These are phyloP conservation scores for Drosophila paranaensis DNA, from an alignment of 2,888 invertebrate genomes.

Conservation along the genomic window DNA sequence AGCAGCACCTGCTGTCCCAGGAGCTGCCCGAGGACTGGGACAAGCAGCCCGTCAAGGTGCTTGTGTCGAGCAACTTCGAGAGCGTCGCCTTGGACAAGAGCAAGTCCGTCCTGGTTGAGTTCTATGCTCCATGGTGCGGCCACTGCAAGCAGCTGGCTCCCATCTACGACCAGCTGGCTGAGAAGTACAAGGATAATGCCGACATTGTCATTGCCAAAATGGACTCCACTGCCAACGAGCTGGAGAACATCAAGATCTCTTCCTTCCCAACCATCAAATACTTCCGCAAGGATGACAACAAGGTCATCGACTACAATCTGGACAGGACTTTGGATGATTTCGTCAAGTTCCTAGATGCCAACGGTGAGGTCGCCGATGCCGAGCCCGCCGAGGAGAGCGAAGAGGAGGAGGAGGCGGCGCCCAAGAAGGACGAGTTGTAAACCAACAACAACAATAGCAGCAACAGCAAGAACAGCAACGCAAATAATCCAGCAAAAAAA, in stretches of 20 bases:
- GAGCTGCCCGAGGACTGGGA: slow-evolving; percentile 99
- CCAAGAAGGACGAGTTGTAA: slow-evolving; percentile 85
- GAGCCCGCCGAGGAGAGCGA: slow-evolving; percentile 77
- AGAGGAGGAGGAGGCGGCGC: slow-evolving; percentile 81
- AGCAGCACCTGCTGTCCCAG: slow-evolving; percentile 97
- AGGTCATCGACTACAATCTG: slow-evolving; percentile 95
- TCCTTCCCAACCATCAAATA: slow-evolving; percentile 98
- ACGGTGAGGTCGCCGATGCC: slow-evolving; percentile 91
- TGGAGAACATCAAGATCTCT: slow-evolving; percentile 97
- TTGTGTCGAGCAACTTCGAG: slow-evolving; percentile 98
- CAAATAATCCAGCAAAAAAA: slow-evolving; percentile 46
- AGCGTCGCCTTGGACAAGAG: slow-evolving; percentile 93
- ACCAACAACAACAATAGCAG: slow-evolving; percentile 52
- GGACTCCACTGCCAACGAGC: slow-evolving; percentile 98
- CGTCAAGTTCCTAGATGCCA: slow-evolving; percentile 96
- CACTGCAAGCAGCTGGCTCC: slow-evolving; percentile 99
- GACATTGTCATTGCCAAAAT: slow-evolving; percentile 98
- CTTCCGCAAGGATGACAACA: slow-evolving; percentile 96
- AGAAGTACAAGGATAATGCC: slow-evolving; percentile 94
- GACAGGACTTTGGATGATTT: slow-evolving; percentile 97
- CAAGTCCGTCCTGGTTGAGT: slow-evolving; percentile 98
- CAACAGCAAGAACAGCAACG: slow-evolving; percentile 32
- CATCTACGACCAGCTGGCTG: slow-evolving; percentile 97
- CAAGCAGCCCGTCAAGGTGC: slow-evolving; percentile 94
- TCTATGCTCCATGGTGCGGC: slow-evolving; percentile 99